Base-by-base conservation (phyloP, 2,888 invertebrate species). In the Zaprionus bogoriensis region DNA sequence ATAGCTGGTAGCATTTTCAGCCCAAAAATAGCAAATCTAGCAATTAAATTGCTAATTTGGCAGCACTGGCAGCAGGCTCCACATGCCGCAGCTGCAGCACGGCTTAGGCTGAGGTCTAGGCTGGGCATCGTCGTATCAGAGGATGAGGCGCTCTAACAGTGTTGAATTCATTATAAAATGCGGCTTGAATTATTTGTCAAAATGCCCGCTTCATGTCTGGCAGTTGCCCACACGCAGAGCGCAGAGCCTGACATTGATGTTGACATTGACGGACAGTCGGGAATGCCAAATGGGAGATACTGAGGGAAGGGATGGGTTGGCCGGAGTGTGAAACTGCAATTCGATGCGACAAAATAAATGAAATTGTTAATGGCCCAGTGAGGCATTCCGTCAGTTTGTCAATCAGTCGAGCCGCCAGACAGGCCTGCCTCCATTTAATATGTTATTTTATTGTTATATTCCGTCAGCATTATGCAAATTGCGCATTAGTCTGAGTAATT, bases 371-470 rank as follows among this genome's bases (percentile, higher is more conserved):
- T 84, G 78, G 75, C 70, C 73, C 53, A 51, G 23, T 20, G 23
- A 28, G 46, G 38, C 58, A 32, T 7, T 20, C 30, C 10, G 3
- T 41, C 50, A 46, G 7, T 27, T 32, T 28, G 23, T 14, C 54
- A 44, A 14, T 50, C 45, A 23, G 23, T 39, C 28, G 9, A 9
- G 36, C 38, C 10, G 5, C n/a, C 23, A 25, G 17, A 7, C 27
- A 41, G 28, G n/a, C 28, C 27, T 46, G 22, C 41, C 10, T 38
- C 14, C 14, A 36, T 36, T 36, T 78, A 84, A 87, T 83, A 81
- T 87, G 78, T 75, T 76, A 75, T 82, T 88, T 84, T 83, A 88
- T 83, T 87, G 77, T 75, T 73, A 70, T 76, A 68, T 68, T 68
- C 63, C 23, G 4, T 42, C 62, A 74, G 65, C 67, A 78, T 77